Percentiles rank a stretch among this genome's conserved stretches.
These are phyloP conservation scores for Helicoverpa assulta DNA, from an alignment of 2,888 invertebrate genomes.

Conservation along the genomic window DNA sequence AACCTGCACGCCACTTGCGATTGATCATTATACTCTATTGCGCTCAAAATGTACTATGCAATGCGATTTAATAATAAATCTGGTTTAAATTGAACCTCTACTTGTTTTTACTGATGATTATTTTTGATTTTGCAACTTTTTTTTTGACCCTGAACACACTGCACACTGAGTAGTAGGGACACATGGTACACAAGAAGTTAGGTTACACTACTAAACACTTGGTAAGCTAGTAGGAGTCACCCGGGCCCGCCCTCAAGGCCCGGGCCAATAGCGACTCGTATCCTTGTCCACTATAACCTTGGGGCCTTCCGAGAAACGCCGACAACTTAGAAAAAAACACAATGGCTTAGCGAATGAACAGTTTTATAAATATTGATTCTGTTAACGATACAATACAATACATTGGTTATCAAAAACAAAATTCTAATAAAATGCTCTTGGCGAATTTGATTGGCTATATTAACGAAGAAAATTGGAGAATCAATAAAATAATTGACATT, in stretches of 20 bases:
- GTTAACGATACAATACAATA: slow-evolving; percentile 48
- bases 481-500: background rate
- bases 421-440: slow-evolving; percentile 44
- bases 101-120: slow-evolving; percentile 42
- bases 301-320: slow-evolving; percentile 61
- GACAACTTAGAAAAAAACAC: slow-evolving; percentile 54
- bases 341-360: slow-evolving; percentile 67
- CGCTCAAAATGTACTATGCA: slow-evolving; percentile 40
- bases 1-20: slow-evolving; percentile 66
- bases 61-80: slow-evolving; percentile 58
- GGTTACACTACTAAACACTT: slow-evolving; percentile 27
- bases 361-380: slow-evolving; percentile 40
- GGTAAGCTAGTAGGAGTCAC: slow-evolving; percentile 57
- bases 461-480: slow-evolving; percentile 1
- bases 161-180: slow-evolving; percentile 8
- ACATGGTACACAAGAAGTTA: slow-evolving; percentile 9
- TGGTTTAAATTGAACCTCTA: slow-evolving; percentile 23
- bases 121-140: slow-evolving; percentile 26
- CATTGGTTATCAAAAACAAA: slow-evolving; percentile 30
- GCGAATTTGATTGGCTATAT: slow-evolving; percentile 49
- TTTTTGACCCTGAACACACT: slow-evolving; percentile 32
- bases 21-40: slow-evolving; percentile 53
- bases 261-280: slow-evolving; percentile 70
- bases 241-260: slow-evolving; percentile 71
- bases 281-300: slow-evolving; percentile 67